Percentiles rank a stretch among this genome's conserved stretches.
Conservation (phyloP, 53 echinoderm and acorn worm genomes). For the Echinarachnius parma region DNA sequence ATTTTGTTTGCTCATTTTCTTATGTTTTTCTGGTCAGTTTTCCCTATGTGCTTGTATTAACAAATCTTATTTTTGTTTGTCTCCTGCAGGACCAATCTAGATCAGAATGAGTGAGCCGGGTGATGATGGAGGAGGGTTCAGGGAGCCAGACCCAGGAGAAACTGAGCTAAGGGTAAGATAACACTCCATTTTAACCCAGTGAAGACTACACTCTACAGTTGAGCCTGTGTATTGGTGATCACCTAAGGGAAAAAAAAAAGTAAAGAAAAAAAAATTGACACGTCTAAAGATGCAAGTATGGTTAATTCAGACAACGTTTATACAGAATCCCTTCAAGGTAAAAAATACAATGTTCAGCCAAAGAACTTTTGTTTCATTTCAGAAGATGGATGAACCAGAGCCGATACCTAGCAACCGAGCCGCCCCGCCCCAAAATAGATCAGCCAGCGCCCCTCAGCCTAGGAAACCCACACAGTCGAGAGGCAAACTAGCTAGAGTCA, state of each 20-base stretch:
- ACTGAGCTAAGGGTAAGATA: conserved; percentile 10
- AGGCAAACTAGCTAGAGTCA: conserved; percentile 55
- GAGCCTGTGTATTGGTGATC: too few species aligned
- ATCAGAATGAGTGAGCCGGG: conserved; percentile 38
- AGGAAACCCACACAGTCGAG: neutral
- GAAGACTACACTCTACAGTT: too few species aligned
- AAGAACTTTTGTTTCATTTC: neutral
- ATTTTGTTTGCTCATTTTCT: neutral
- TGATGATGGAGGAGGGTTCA: conserved; percentile 6
- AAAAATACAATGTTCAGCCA: neutral
- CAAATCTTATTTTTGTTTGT: too few species aligned
- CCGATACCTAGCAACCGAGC: conserved; percentile 25
- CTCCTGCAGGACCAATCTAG: neutral
- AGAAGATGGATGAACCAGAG: conserved; percentile 24
- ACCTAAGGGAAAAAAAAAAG: too few species aligned
- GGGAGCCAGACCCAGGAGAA: conserved; percentile 31
- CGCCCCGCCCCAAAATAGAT: neutral
- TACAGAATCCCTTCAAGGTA: too few species aligned
- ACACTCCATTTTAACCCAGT: too few species aligned
- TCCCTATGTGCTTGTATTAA: conserved; percentile 5
- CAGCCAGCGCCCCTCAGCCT: conserved; percentile 1
- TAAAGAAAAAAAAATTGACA: neutral
- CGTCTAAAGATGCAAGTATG: neutral
- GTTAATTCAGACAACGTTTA: neutral
- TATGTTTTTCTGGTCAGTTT: neutral